Evolutionary conservation across 2,113 vertebrate species (phyloP).

Genomic region (Pelusios castaneus): DNA sequence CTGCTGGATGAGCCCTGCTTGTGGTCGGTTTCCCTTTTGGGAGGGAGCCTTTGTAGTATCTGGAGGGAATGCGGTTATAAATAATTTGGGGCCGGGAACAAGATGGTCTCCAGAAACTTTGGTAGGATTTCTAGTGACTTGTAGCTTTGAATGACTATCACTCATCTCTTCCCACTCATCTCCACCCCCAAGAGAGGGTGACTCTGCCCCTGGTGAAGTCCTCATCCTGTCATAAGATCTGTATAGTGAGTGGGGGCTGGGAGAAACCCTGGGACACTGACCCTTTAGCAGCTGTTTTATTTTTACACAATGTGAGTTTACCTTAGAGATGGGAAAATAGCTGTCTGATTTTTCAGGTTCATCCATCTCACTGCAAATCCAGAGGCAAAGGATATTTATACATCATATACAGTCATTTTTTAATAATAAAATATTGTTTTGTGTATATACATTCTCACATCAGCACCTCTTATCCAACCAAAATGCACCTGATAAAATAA

Average conservation of each 20-base stretch:
- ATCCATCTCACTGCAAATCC: fast-evolving
- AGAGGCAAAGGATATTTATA: too few relatives aligned
- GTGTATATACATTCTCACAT: background rate
- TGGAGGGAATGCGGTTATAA: background rate
- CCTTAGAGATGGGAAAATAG: background rate
- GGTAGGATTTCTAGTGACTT: background rate
- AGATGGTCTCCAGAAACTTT: background rate
- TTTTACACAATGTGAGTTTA: background rate
- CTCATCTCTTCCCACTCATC: background rate
- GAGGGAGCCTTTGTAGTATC: background rate
- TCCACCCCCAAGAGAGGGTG: background rate
- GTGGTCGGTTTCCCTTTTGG: background rate
- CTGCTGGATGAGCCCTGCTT: background rate
- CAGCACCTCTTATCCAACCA: background rate
- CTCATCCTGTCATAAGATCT: fast-evolving
- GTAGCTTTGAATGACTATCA: background rate
- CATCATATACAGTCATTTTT: background rate
- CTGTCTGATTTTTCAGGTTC: fast-evolving
- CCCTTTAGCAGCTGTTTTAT: fast-evolving
- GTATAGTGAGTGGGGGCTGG: fast-evolving
- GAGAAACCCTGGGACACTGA: background rate
- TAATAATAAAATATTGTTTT: background rate
- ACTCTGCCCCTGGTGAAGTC: background rate
- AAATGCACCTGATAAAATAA: background rate
- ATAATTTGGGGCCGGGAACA: background rate